Conservation (phyloP, 1,140 invertebrate genomes). For the Octopus bimaculoides region DNA sequence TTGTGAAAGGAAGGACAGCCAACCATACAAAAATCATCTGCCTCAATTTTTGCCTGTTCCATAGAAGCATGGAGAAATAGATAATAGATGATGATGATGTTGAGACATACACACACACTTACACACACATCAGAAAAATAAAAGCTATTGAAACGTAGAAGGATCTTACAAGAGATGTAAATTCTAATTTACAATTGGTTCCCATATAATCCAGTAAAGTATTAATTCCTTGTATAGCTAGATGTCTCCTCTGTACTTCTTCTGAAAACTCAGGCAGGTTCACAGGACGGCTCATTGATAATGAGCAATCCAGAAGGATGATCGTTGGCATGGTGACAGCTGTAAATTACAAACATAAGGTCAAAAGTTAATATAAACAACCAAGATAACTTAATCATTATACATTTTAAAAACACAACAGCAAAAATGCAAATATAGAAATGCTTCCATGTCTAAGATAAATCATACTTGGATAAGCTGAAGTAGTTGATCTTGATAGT, state of each 20-base stretch:
- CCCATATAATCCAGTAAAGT: slow-evolving; percentile 80
- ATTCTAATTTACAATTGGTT: slow-evolving; percentile 81
- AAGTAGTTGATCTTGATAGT: no score
- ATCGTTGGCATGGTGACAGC: slow-evolving; percentile 72
- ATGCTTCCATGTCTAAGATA: no score
- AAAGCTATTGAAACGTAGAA: not conserved
- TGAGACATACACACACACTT: no score
- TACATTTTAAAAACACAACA: no score
- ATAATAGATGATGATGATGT: no score
- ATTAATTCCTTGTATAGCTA: slow-evolving; percentile 82
- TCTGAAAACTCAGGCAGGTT: slow-evolving; percentile 56
- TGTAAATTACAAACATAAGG: not conserved
- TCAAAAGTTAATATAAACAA: not conserved
- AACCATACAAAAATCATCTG: no score
- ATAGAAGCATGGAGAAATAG: no score
- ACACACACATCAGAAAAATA: not conserved
- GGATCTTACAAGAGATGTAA: slow-evolving; percentile 76
- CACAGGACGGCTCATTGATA: slow-evolving; percentile 74
- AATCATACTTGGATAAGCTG: no score
- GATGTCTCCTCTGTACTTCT: slow-evolving; percentile 66
- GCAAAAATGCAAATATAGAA: no score
- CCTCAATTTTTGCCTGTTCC: no score
- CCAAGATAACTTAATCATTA: no score
- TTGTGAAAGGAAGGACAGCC: no score
- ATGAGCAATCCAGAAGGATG: slow-evolving; percentile 73